Evolutionary conservation across 2,113 vertebrate species (phyloP).

Genomic region (Xyliphius kryptos): DNA sequence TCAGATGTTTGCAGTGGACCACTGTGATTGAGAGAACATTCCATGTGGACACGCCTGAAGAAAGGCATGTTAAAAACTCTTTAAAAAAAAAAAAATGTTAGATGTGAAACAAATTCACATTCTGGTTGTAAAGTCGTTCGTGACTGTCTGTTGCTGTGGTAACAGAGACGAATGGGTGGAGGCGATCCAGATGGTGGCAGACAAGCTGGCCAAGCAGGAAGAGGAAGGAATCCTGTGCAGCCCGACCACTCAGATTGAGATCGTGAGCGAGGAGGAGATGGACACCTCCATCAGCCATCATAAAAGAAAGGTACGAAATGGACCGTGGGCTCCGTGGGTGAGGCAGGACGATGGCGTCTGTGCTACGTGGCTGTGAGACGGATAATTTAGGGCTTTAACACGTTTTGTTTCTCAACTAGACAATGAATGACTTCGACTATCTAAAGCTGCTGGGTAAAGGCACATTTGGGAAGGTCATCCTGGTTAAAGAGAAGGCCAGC

Average conservation of each 20-base stretch:
- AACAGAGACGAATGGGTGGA: slow-evolving; percentile 90
- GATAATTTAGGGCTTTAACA: too few relatives aligned
- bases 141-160: slow-evolving; percentile 24
- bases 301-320: slow-evolving; percentile 70
- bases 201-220: slow-evolving; percentile 92
- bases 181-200: slow-evolving; percentile 93
- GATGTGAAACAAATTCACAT: neutral
- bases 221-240: slow-evolving; percentile 83
- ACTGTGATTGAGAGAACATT: slow-evolving; percentile 95
- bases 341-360: neutral
- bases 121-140: neutral
- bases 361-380: too few relatives aligned
- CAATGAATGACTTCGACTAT: slow-evolving; percentile 98
- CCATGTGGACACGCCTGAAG: slow-evolving; percentile 88
- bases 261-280: slow-evolving; percentile 72
- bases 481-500: slow-evolving; percentile 95
- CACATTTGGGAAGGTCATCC: slow-evolving; percentile 95
- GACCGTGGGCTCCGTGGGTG: neutral
- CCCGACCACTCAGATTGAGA: slow-evolving; percentile 66
- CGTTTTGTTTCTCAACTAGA: slow-evolving; percentile 57
- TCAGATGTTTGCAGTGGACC: slow-evolving; percentile 96
- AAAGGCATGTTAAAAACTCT: slow-evolving; percentile 67
- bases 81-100: neutral
- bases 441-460: slow-evolving; percentile 98
- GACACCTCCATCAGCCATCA: slow-evolving; percentile 90